These are phyloP conservation scores for Pyrrhia umbra DNA, from an alignment of 2,888 invertebrate genomes.

Conservation along the genomic window DNA sequence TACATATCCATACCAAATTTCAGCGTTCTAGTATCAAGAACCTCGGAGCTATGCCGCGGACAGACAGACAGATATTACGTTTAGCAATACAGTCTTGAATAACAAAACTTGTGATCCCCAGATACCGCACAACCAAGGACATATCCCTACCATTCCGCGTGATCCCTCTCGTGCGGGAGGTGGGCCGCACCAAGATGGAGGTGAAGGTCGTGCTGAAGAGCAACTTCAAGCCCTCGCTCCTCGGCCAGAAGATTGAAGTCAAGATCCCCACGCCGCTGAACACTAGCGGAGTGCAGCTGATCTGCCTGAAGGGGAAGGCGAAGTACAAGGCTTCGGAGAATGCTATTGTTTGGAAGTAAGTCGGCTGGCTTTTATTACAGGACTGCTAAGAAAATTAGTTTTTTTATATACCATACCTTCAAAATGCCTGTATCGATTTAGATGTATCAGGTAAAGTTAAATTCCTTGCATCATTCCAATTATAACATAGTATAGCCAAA, in stretches of 20 bases:
- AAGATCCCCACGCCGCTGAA: slow-evolving; percentile 99
- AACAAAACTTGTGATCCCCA: slow-evolving; percentile 72
- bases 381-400: too few species aligned
- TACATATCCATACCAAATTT: too few species aligned
- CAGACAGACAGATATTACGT: too few species aligned
- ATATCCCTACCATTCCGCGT: slow-evolving; percentile 99
- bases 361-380: slow-evolving; percentile 63
- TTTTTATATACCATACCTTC: too few species aligned
- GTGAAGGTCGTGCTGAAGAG: slow-evolving; percentile 99
- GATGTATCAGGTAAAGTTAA: too few species aligned
- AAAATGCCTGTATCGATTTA: too few species aligned
- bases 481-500: too few species aligned
- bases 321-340: slow-evolving; percentile 99
- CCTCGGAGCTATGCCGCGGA: too few species aligned
- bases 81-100: neutral
- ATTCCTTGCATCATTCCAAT: too few species aligned
- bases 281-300: slow-evolving; percentile 99
- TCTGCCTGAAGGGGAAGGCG: slow-evolving; percentile 99
- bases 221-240: slow-evolving; percentile 99
- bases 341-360: slow-evolving; percentile 98
- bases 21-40: too few species aligned
- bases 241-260: slow-evolving; percentile 99
- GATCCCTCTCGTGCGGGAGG: slow-evolving; percentile 99
- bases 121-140: slow-evolving; percentile 99
- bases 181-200: slow-evolving; percentile 99